These are phyloP conservation scores for Pantala flavescens DNA, from an alignment of 1,140 invertebrate genomes.

Conservation along the genomic window DNA sequence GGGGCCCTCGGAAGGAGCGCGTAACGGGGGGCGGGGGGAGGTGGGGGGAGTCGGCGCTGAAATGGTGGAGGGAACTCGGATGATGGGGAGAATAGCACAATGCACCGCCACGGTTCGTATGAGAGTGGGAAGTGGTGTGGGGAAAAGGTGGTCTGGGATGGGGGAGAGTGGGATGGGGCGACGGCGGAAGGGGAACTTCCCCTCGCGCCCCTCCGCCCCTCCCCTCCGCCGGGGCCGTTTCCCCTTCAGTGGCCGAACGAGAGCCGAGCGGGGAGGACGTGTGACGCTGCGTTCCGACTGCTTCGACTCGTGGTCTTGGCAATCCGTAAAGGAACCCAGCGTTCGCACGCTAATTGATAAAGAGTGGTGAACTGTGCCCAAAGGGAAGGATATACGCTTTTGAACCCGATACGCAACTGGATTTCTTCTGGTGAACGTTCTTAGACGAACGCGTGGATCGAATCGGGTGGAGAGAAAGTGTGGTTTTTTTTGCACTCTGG, in stretches of 20 bases:
- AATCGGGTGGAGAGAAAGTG: no score
- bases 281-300: not conserved
- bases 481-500: no score
- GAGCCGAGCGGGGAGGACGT: not conserved
- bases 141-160: not conserved
- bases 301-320: not conserved
- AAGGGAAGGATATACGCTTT: no score
- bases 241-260: constrained; percentile 1
- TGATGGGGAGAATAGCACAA: not conserved
- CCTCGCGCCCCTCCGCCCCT: not conserved
- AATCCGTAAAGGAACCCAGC: no score
- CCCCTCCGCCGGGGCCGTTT: not conserved
- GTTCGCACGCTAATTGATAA: no score
- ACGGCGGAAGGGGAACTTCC: not conserved
- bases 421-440: no score
- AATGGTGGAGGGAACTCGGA: not conserved
- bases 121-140: not conserved
- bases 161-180: not conserved
- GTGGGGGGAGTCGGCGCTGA: not conserved
- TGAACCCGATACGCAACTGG: no score
- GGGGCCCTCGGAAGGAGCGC: not conserved
- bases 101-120: not conserved
- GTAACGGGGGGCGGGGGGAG: not conserved
- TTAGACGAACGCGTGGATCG: no score
- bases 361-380: no score